A percentile compares a stretch with the other conserved stretches of the same genome.
phyloP scores from a whole-genome alignment of 2,888 invertebrate species.

The Tipula unca region DNA sequence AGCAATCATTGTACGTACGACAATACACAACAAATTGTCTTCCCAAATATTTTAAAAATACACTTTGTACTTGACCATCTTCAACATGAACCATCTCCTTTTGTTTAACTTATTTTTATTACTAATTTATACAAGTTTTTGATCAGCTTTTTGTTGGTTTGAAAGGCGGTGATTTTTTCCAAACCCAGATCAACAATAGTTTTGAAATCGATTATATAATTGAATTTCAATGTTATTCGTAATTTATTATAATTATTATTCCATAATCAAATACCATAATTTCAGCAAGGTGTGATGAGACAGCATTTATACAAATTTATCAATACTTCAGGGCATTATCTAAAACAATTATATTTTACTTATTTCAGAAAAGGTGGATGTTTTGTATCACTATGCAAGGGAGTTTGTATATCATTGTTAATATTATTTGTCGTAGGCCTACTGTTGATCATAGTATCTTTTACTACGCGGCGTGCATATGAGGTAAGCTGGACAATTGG shows the following conservation, averaged over 20 bases:
- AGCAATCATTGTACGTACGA: too few species aligned
- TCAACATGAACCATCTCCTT: too few species aligned
- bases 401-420: constrained; percentile 19
- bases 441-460: constrained; percentile 20
- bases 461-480: constrained; percentile 22
- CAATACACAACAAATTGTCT: too few species aligned
- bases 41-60: too few species aligned
- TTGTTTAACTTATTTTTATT: too few species aligned
- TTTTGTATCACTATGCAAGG: constrained; percentile 23
- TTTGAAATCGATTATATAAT: not conserved
- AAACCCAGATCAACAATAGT: not conserved
- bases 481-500: constrained; percentile 17
- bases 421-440: constrained; percentile 15
- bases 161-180: not conserved
- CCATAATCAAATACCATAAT: not conserved
- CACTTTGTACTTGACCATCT: too few species aligned
- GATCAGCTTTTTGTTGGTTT: too few species aligned
- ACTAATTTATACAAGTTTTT: too few species aligned
- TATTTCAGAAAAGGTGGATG: constrained; percentile 22
- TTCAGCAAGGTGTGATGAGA: not conserved
- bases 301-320: not conserved
- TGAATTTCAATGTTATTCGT: not conserved
- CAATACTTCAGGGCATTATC: not conserved
- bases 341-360: not conserved
- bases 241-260: not conserved